These are phyloP conservation scores for Saccopteryx leptura DNA, from an alignment of 2,113 vertebrate genomes.

Conservation along the genomic window DNA sequence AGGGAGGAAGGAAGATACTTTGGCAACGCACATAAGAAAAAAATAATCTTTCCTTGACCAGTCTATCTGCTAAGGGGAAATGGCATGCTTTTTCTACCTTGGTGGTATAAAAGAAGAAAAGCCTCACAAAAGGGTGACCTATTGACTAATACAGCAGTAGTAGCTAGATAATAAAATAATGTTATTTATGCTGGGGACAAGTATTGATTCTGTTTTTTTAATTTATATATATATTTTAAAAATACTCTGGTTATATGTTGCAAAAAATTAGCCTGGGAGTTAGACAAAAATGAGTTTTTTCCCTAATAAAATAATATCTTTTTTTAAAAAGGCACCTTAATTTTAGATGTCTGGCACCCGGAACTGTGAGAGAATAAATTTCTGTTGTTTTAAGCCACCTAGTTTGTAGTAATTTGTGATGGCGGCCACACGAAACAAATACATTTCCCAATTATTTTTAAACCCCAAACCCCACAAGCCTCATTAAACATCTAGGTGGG, in stretches of 20 bases:
- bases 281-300: conserved; percentile 3
- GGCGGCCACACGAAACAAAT: background rate
- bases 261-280: background rate
- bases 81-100: background rate
- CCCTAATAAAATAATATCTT: background rate
- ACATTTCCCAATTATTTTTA: background rate
- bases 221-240: background rate
- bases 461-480: background rate
- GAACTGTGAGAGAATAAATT: too few species aligned
- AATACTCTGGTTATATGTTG: background rate
- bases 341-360: background rate
- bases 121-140: background rate
- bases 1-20: background rate
- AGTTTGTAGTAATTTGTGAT: background rate
- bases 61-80: background rate
- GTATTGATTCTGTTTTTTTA: background rate
- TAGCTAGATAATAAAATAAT: background rate
- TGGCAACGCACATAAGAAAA: background rate
- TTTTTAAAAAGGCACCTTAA: background rate
- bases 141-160: background rate
- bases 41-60: background rate
- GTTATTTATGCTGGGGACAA: background rate
- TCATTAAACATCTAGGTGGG: background rate
- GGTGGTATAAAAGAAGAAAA: background rate
- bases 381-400: too few species aligned